Conservation (phyloP, 2,113 vertebrate species). For the Pardalotus punctatus region DNA sequence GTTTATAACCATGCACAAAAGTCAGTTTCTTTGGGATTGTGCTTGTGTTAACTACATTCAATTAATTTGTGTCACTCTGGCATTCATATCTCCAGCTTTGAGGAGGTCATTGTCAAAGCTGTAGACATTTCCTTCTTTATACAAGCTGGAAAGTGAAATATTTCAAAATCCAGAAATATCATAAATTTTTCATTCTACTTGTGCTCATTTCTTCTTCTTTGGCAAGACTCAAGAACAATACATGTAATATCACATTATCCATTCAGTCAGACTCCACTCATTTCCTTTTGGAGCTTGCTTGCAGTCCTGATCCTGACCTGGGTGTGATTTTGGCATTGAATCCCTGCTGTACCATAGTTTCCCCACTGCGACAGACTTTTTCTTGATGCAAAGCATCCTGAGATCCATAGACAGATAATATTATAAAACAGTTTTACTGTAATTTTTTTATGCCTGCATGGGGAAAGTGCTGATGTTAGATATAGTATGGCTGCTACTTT, state of each 20-base stretch:
- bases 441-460: rapidly evolving
- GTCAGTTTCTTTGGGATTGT: background rate
- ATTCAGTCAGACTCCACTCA: background rate
- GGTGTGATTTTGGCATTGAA: background rate
- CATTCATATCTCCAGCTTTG: background rate
- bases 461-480: background rate
- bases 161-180: background rate
- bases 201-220: background rate
- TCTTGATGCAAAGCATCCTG: background rate
- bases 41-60: background rate
- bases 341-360: background rate
- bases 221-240: background rate
- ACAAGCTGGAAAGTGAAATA: background rate
- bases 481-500: background rate
- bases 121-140: background rate
- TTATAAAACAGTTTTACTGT: background rate
- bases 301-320: background rate
- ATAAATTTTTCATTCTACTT: background rate
- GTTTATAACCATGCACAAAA: rapidly evolving
- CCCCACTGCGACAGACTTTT: background rate
- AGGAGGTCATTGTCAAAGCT: background rate
- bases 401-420: background rate
- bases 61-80: background rate
- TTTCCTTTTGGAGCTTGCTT: background rate
- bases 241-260: background rate